phyloP scores from a whole-genome alignment of 2,113 vertebrate genomes.

The Phyllostomus hastatus region DNA sequence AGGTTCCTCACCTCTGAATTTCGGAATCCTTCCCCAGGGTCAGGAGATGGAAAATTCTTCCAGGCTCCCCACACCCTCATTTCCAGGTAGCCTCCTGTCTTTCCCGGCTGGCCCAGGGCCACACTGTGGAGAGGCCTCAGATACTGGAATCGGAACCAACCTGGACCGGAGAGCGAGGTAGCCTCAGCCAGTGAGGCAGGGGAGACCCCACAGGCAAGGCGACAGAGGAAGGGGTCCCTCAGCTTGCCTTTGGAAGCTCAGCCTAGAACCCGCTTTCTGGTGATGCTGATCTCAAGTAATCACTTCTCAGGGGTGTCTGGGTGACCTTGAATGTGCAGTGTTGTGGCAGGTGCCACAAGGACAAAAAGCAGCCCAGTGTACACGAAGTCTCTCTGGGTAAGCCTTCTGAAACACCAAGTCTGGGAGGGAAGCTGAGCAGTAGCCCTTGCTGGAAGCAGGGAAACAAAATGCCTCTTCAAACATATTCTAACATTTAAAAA shows the following conservation, averaged over 20 bases:
- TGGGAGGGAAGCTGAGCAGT: background rate
- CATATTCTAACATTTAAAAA: background rate
- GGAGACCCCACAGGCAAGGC: background rate
- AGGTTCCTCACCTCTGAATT: background rate
- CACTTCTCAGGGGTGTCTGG: background rate
- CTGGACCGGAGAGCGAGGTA: background rate
- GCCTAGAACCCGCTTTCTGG: accelerated
- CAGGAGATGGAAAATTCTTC: background rate
- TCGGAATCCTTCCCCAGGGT: background rate
- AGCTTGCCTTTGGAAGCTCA: background rate
- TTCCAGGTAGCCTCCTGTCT: background rate
- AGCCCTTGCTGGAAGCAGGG: background rate
- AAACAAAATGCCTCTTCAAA: background rate
- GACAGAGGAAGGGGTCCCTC: background rate
- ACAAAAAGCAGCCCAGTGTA: background rate
- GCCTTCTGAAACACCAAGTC: background rate
- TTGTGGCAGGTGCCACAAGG: background rate
- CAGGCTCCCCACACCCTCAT: accelerated
- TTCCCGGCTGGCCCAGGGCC: too few species aligned
- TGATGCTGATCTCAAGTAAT: background rate
- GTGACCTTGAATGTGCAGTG: background rate
- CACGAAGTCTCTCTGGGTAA: background rate
- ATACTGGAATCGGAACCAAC: background rate
- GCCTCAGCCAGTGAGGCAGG: accelerated
- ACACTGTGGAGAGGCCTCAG: background rate